A percentile compares a stretch with the other conserved stretches of the same genome.
phyloP scores from a whole-genome alignment of 2,113 vertebrate genomes.

The Fukomys damarensis region DNA sequence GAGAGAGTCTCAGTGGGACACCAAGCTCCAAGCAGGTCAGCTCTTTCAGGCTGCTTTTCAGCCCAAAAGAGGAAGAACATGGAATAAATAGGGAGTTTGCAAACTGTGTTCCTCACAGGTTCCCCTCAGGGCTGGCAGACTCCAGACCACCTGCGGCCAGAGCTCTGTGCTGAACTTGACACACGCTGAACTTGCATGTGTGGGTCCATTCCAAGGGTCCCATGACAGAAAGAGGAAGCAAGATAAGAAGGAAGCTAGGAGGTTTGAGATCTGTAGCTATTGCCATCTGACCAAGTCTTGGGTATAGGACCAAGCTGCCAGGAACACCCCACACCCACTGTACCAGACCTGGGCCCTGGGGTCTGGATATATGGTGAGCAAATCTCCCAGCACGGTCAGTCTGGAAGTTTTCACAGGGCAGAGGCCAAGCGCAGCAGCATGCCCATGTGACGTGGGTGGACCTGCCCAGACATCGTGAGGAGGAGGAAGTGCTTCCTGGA shows the following conservation, averaged over 20 bases:
- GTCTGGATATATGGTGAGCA: accelerated
- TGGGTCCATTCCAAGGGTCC: not conserved
- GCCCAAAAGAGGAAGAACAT: not conserved
- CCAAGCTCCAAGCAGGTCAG: too few relatives aligned
- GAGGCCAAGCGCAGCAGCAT: accelerated
- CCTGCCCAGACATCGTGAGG: accelerated
- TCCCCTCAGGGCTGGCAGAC: not conserved
- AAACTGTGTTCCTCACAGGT: not conserved
- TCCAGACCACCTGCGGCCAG: not conserved
- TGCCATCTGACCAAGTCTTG: too few relatives aligned
- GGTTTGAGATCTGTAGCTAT: not conserved
- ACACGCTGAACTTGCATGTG: accelerated
- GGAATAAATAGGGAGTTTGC: not conserved
- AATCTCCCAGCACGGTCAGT: accelerated
- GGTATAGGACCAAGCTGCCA: not conserved
- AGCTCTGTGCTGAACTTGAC: not conserved
- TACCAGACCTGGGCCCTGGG: not conserved
- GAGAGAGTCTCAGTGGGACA: not conserved
- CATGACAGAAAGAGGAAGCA: too few relatives aligned
- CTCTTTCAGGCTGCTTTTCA: not conserved
- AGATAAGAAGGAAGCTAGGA: too few relatives aligned
- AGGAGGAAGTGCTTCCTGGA: not conserved
- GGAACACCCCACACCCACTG: accelerated
- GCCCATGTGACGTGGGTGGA: not conserved
- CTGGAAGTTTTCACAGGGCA: accelerated